phyloP scores from a whole-genome alignment of 1,140 invertebrate genomes.

The Platorchestia sp. region DNA sequence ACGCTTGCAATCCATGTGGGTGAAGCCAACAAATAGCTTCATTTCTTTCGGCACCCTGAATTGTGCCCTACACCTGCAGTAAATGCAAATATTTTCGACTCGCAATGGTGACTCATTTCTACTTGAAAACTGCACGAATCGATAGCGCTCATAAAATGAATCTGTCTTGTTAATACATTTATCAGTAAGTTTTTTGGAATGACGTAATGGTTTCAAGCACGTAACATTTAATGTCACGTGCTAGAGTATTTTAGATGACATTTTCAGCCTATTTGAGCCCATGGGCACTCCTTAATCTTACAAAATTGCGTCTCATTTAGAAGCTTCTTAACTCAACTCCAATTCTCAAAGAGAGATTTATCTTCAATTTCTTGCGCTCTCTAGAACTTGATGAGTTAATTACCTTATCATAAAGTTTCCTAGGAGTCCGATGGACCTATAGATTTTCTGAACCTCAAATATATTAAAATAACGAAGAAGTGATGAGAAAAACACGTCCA shows the following conservation, averaged over 20 bases:
- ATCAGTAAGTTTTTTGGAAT: background rate
- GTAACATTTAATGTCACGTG: background rate
- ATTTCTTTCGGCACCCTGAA: background rate
- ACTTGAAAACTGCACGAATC: background rate
- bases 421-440: background rate
- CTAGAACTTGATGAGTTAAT: background rate
- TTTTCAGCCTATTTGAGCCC: background rate
- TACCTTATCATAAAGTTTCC: background rate
- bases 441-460: background rate
- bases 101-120: background rate
- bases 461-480: background rate
- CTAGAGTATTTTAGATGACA: background rate
- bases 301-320: background rate
- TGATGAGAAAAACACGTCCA: background rate
- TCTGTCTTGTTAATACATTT: background rate
- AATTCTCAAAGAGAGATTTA: background rate
- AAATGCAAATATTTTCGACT: background rate
- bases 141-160: background rate
- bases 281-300: background rate
- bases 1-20: background rate
- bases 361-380: background rate
- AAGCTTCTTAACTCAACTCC: background rate
- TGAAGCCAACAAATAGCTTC: background rate
- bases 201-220: background rate
- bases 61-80: background rate